Percentiles rank a stretch among this genome's conserved stretches.
phyloP scores from a whole-genome alignment of 2,888 invertebrate genomes.

The Leptopilina drosophilae region DNA sequence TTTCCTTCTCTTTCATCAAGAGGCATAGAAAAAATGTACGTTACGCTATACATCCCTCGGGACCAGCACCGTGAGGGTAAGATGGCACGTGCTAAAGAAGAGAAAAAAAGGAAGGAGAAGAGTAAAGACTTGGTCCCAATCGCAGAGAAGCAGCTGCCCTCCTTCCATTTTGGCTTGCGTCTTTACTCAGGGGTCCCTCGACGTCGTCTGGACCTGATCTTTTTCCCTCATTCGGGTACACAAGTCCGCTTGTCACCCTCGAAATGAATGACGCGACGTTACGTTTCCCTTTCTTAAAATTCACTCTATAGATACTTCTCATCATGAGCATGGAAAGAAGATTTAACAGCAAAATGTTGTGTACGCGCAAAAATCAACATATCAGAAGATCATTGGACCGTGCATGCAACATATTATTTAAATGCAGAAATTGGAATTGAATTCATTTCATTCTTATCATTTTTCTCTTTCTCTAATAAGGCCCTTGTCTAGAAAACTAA shows the following conservation, averaged over 20 bases:
- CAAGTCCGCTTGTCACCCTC: constrained; percentile 25
- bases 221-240: constrained; percentile 10
- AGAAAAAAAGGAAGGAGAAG: constrained; percentile 53
- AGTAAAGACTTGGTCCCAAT: constrained; percentile 45
- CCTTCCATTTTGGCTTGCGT: constrained; percentile 46
- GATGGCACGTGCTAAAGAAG: constrained; percentile 64
- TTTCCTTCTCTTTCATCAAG: background rate
- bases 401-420: no score
- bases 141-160: constrained; percentile 50
- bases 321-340: background rate
- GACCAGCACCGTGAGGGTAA: constrained; percentile 39
- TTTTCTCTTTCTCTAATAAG: no score
- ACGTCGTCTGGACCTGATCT: constrained; percentile 34
- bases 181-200: constrained; percentile 47
- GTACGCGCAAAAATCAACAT: no score
- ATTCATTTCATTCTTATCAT: no score
- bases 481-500: no score
- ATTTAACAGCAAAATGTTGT: no score
- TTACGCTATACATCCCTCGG: constrained; percentile 35
- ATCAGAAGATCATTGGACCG: no score
- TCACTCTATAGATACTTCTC: background rate
- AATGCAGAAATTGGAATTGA: no score
- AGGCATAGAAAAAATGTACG: constrained; percentile 28
- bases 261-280: constrained; percentile 38
- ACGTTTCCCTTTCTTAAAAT: constrained; percentile 14